These are phyloP conservation scores for Gallirallus australis DNA, from an alignment of 2,797 vertebrate species.

Conservation along the genomic window DNA sequence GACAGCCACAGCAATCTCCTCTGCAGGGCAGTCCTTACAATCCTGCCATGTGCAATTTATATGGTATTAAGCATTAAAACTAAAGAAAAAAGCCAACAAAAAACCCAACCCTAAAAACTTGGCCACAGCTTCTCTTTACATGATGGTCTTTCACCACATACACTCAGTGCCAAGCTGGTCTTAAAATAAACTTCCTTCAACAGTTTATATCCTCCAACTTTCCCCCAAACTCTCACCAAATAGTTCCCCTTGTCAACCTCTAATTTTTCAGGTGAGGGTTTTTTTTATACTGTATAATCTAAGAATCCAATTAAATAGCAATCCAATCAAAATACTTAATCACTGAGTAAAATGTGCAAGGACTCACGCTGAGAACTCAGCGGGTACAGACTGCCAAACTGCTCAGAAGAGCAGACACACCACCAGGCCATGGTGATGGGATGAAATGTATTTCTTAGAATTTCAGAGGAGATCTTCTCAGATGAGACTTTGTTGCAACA, in stretches of 20 bases:
- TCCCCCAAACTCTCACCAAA: rapidly evolving
- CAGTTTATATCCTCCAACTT: background rate
- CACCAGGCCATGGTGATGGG: background rate
- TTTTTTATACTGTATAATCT: background rate
- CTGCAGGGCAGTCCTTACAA: background rate
- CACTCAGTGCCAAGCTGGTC: background rate
- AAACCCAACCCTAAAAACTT: background rate
- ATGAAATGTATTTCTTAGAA: background rate
- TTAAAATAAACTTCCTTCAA: background rate
- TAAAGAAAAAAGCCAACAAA: background rate
- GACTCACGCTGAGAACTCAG: background rate
- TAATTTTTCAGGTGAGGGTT: background rate
- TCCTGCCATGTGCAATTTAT: background rate
- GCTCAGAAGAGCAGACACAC: background rate
- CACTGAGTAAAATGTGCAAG: background rate
- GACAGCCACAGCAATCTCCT: background rate
- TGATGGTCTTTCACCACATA: background rate
- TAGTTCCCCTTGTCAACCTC: background rate
- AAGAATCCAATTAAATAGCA: background rate
- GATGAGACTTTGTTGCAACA: background rate
- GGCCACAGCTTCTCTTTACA: background rate
- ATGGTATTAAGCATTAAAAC: background rate
- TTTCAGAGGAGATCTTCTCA: background rate
- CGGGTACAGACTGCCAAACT: background rate
- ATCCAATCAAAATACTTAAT: background rate